Percentiles rank a stretch among this genome's conserved stretches.
phyloP scores from a whole-genome alignment of 2,888 invertebrate species.

The Hermodice carunculata region DNA sequence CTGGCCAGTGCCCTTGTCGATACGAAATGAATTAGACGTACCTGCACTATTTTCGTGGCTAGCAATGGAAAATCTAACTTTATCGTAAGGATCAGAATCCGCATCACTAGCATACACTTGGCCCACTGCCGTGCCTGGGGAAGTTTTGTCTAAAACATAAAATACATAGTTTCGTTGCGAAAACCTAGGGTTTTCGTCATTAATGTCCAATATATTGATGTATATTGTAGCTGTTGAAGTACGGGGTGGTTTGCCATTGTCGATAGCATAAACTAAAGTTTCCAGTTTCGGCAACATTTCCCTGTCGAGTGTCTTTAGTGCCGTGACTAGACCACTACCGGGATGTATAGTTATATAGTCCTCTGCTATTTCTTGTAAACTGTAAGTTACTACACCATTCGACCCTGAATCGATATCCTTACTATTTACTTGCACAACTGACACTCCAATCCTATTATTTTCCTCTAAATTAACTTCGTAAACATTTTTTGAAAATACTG shows the following conservation, averaged over 20 bases:
- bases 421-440: neutral
- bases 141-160: neutral
- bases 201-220: neutral
- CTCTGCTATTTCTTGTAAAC: neutral
- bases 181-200: conserved; percentile 2
- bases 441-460: neutral
- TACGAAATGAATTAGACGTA: too few species aligned
- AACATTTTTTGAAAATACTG: neutral
- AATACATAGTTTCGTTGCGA: neutral
- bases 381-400: neutral
- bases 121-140: neutral
- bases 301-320: neutral
- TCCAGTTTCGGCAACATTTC: neutral
- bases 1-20: too few species aligned
- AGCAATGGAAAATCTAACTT: too few species aligned
- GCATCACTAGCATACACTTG: neutral
- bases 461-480: neutral
- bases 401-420: neutral
- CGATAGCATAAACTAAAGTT: neutral
- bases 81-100: too few species aligned
- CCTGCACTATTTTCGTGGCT: too few species aligned
- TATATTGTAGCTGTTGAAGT: neutral
- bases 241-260: neutral
- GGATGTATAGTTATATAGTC: neutral
- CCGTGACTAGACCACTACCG: neutral